phyloP scores from a whole-genome alignment of 2,797 vertebrate genomes.

The Chrosomus eos region DNA sequence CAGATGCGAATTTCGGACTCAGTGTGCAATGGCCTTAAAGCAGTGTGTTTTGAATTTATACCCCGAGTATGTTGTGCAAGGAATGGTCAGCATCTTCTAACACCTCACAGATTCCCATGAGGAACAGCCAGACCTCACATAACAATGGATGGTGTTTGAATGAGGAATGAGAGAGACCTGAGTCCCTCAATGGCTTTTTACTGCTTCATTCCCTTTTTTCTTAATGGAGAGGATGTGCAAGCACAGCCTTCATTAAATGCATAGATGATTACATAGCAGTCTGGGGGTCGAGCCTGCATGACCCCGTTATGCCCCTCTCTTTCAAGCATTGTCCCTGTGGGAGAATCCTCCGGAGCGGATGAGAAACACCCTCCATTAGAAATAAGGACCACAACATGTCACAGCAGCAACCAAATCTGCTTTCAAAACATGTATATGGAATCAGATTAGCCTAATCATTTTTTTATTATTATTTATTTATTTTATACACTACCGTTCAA shows the following conservation, averaged over 20 bases:
- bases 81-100: constrained; percentile 16
- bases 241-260: constrained; percentile 66
- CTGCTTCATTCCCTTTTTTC: constrained; percentile 57
- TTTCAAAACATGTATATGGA: neutral
- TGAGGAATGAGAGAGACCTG: constrained; percentile 8
- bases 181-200: constrained; percentile 62
- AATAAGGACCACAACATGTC: neutral
- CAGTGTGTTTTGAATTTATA: neutral
- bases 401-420: neutral
- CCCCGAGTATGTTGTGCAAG: neutral
- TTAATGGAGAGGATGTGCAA: constrained; percentile 54
- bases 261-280: constrained; percentile 60
- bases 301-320: constrained; percentile 28
- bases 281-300: constrained; percentile 33
- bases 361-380: constrained; percentile 6
- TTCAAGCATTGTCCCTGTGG: constrained; percentile 1
- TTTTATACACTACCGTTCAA: too few relatives aligned
- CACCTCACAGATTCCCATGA: constrained; percentile 4
- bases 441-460: neutral
- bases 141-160: constrained; percentile 37
- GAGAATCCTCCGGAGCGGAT: constrained; percentile 39
- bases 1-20: too few relatives aligned
- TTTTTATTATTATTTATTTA: neutral
- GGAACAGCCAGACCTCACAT: constrained; percentile 7
- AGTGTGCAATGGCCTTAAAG: too few relatives aligned